phyloP scores from a whole-genome alignment of 2,797 vertebrate genomes.

The Furcifer pardalis region DNA sequence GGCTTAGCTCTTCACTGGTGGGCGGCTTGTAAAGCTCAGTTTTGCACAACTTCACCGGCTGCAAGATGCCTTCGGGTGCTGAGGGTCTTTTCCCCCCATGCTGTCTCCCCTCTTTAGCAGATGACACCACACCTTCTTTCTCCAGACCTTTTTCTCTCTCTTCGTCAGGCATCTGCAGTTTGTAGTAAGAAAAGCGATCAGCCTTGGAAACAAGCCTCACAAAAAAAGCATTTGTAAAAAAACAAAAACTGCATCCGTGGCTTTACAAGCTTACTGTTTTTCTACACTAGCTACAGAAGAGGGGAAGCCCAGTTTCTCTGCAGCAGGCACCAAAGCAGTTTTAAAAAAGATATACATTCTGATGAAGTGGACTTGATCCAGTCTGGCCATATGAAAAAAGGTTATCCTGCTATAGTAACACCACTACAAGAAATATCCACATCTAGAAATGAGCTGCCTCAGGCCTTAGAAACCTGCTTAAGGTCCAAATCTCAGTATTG shows the following conservation, averaged over 20 bases:
- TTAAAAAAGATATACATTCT: no score
- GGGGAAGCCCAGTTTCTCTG: background rate
- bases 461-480: no score
- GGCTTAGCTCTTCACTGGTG: slow-evolving; percentile 90
- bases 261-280: background rate
- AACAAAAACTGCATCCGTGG: background rate
- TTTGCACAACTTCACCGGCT: slow-evolving; percentile 84
- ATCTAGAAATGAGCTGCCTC: no score
- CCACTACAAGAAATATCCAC: no score
- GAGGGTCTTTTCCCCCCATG: slow-evolving; percentile 19
- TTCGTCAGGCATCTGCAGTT: slow-evolving; percentile 40
- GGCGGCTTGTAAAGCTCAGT: slow-evolving; percentile 90
- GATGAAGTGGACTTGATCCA: no score
- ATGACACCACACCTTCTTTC: background rate
- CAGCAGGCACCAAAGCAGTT: background rate
- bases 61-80: slow-evolving; percentile 58
- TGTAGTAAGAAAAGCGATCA: background rate
- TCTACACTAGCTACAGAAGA: background rate
- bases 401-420: no score
- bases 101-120: background rate
- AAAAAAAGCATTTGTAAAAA: background rate
- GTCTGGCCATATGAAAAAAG: no score
- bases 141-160: slow-evolving; percentile 5
- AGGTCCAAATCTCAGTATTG: no score
- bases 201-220: background rate